phyloP scores from a whole-genome alignment of 2,888 invertebrate species.

The Apodemia zela region DNA sequence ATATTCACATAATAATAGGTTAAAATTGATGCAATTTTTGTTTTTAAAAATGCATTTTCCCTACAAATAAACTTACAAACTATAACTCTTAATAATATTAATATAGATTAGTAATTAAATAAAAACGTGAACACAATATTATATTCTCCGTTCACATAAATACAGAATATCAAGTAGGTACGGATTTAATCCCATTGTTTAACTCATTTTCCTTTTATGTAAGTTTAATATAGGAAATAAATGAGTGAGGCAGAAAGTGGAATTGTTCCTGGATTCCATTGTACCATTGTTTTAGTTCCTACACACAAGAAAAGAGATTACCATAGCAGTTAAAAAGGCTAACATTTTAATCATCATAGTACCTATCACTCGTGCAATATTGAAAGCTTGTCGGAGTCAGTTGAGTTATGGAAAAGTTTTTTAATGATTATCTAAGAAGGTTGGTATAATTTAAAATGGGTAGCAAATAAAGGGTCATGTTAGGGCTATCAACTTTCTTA shows the following conservation, averaged over 20 bases:
- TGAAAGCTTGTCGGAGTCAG: not conserved
- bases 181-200: constrained; percentile 19
- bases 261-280: constrained; percentile 19
- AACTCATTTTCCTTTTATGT: constrained; percentile 17
- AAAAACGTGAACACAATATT: no score
- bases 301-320: constrained; percentile 12
- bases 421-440: constrained; percentile 14
- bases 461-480: not conserved
- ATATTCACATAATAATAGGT: no score
- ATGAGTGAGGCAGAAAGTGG: constrained; percentile 18
- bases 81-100: no score
- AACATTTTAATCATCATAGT: constrained; percentile 14
- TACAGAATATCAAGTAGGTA: no score
- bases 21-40: no score
- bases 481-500: not conserved
- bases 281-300: constrained; percentile 20
- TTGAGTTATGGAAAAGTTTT: constrained; percentile 12
- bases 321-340: constrained; percentile 16
- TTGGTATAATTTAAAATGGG: constrained; percentile 12
- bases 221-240: constrained; percentile 23
- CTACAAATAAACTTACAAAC: no score
- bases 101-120: no score
- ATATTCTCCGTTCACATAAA: no score
- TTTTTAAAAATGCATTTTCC: no score
- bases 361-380: not conserved